Evolutionary conservation across 1,140 invertebrate genomes (phyloP).

Genomic region (Leptoteleia sp.): DNA sequence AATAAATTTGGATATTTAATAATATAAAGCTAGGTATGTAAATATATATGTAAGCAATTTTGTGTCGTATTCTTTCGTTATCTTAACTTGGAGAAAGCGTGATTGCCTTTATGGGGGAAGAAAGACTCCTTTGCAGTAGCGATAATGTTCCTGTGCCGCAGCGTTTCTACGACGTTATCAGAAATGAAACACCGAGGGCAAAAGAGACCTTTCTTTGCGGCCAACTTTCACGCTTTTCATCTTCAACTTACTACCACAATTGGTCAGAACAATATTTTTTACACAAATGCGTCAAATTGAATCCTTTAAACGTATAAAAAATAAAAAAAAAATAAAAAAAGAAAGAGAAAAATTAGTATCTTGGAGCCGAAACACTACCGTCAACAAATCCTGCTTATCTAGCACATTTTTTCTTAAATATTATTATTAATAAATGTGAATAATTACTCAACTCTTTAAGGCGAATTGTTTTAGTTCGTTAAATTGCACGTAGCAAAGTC

Average conservation of each 20-base stretch:
- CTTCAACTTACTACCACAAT: constrained; percentile 65
- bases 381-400: too few species aligned
- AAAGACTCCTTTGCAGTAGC: constrained; percentile 80
- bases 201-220: constrained; percentile 67
- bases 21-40: constrained; percentile 40
- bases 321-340: too few species aligned
- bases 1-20: too few species aligned
- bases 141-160: constrained; percentile 78
- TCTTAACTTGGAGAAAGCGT: constrained; percentile 79
- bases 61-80: constrained; percentile 77
- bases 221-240: constrained; percentile 66
- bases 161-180: constrained; percentile 77
- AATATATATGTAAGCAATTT: constrained; percentile 67
- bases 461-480: too few species aligned
- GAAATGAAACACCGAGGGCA: constrained; percentile 78
- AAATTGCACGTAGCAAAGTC: too few species aligned
- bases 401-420: too few species aligned
- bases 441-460: too few species aligned
- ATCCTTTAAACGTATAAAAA: too few species aligned
- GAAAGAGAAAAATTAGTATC: too few species aligned
- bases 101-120: constrained; percentile 81
- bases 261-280: constrained; percentile 50
- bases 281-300: neutral
- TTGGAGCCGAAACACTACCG: too few species aligned
- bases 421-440: too few species aligned